Evolutionary conservation across 2,797 vertebrate species (phyloP).

Genomic region (Emys orbicularis): DNA sequence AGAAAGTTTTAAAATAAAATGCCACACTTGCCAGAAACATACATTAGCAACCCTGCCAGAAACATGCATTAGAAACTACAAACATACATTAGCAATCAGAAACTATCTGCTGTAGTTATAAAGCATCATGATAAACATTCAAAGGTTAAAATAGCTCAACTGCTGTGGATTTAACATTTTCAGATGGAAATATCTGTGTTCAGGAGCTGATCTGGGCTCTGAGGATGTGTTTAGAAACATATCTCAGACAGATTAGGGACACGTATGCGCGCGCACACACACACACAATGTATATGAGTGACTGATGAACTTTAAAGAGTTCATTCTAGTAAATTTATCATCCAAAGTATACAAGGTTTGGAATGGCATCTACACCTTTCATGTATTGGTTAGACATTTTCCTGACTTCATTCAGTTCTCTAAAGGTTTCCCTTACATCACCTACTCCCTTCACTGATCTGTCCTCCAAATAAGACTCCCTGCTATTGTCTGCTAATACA

Average conservation of each 20-base stretch:
- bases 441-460: neutral
- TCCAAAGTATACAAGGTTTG: rapidly evolving
- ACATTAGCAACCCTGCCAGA: neutral
- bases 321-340: neutral
- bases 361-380: neutral
- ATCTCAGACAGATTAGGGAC: neutral
- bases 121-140: neutral
- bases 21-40: neutral
- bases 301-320: neutral
- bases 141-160: neutral
- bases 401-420: neutral
- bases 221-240: neutral
- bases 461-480: neutral
- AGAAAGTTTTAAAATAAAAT: neutral
- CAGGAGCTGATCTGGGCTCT: neutral
- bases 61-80: neutral
- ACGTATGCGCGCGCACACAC: neutral
- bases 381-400: neutral
- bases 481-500: neutral
- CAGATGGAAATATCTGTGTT: neutral
- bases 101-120: neutral
- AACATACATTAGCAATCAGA: neutral
- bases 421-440: neutral
- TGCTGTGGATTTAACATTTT: neutral
- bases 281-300: neutral